Conservation (phyloP, 2,888 invertebrate genomes). For the Bombyx huttoni region DNA sequence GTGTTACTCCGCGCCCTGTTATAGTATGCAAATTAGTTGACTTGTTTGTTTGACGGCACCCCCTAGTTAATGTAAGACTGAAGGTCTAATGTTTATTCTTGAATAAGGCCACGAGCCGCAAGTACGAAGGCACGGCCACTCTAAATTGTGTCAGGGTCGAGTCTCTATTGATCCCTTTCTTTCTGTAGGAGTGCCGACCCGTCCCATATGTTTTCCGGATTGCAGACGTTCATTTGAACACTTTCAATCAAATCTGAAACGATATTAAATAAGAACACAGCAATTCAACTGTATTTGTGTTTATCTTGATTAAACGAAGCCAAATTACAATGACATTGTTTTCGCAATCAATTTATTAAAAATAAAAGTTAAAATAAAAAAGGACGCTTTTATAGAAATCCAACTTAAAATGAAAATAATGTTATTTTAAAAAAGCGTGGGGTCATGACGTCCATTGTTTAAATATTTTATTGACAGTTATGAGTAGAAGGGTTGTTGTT, state of each 20-base stretch:
- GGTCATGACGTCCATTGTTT: too few relatives aligned
- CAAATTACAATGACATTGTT: neutral
- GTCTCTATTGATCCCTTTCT: slow-evolving; percentile 61
- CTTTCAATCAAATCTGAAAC: slow-evolving; percentile 16
- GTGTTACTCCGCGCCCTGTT: neutral
- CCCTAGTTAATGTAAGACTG: slow-evolving; percentile 34
- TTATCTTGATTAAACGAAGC: neutral
- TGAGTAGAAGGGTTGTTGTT: too few relatives aligned
- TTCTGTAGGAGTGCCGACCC: slow-evolving; percentile 42
- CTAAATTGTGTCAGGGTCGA: slow-evolving; percentile 67
- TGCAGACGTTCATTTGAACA: slow-evolving; percentile 31
- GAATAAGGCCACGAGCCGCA: slow-evolving; percentile 36
- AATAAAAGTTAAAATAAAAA: too few relatives aligned
- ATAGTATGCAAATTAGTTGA: slow-evolving; percentile 18
- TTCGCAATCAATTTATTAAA: neutral
- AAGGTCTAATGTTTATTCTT: slow-evolving; percentile 56
- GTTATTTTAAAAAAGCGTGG: too few relatives aligned
- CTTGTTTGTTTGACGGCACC: slow-evolving; percentile 27
- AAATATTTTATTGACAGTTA: too few relatives aligned
- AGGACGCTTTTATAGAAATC: too few relatives aligned
- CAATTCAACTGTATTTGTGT: neutral
- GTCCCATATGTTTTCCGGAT: slow-evolving; percentile 43
- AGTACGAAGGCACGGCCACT: slow-evolving; percentile 43
- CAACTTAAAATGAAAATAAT: too few relatives aligned
- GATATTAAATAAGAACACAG: neutral